Conservation (phyloP, 1,140 invertebrate species). For the Drosophila mojavensis region DNA sequence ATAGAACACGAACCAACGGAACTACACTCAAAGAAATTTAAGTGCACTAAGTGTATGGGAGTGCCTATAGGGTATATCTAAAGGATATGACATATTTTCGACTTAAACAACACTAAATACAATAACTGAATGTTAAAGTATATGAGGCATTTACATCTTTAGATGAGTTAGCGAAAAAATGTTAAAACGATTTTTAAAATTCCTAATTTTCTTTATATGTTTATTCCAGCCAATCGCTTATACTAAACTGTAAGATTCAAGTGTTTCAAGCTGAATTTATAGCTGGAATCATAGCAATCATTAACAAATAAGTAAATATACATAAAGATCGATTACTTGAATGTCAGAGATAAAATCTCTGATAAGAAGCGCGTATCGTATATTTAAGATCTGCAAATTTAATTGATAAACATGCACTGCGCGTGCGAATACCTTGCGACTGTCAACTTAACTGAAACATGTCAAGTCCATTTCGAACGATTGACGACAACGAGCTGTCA, state of each 20-base stretch:
- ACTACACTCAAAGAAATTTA: constrained; percentile 12
- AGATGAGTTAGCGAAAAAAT: not conserved
- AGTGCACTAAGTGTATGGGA: not conserved
- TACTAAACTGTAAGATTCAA: too few relatives aligned
- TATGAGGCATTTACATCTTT: not conserved
- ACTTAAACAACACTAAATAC: not conserved
- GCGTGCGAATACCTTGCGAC: constrained; percentile 15
- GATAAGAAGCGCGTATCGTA: constrained; percentile 29
- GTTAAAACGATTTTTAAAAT: too few relatives aligned
- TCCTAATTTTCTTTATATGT: too few relatives aligned
- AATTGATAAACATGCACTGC: constrained; percentile 32
- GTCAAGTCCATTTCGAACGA: constrained; percentile 13
- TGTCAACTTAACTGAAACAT: constrained; percentile 25
- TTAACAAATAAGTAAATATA: not conserved
- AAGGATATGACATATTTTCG: not conserved
- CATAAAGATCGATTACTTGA: constrained; percentile 14
- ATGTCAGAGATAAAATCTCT: constrained; percentile 3
- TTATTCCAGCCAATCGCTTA: too few relatives aligned
- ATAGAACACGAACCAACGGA: constrained; percentile 9
- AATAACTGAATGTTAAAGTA: constrained; percentile 1
- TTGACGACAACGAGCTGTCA: constrained; percentile 32
- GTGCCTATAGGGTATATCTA: not conserved
- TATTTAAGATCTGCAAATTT: constrained; percentile 8
- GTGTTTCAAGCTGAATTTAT: too few relatives aligned
- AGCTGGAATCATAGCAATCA: constrained; percentile 1